Conservation (phyloP, 2,113 vertebrate genomes). For the Nymphicus hollandicus region DNA sequence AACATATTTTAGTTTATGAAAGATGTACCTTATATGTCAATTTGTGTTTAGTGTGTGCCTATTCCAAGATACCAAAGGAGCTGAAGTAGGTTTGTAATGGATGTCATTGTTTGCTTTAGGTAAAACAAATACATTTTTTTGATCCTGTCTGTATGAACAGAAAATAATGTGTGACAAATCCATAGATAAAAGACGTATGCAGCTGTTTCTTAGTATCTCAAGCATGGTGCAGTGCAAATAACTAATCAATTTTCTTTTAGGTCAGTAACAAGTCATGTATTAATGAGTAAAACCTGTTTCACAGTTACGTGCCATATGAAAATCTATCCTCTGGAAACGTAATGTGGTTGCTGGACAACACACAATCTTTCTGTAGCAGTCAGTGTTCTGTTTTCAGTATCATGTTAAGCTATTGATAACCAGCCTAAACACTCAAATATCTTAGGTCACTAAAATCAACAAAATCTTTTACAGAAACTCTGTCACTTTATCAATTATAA, state of each 20-base stretch:
- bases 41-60: conserved; percentile 67
- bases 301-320: conserved; percentile 23
- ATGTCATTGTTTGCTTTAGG: conserved; percentile 72
- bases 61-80: conserved; percentile 74
- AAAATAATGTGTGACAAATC: conserved; percentile 50
- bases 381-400: not conserved
- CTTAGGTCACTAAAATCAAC: conserved; percentile 48
- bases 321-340: conserved; percentile 28
- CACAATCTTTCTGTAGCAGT: not conserved
- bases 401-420: conserved; percentile 11
- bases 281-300: conserved; percentile 34
- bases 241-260: conserved; percentile 57
- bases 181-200: conserved; percentile 65
- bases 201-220: conserved; percentile 49
- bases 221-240: conserved; percentile 70
- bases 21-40: conserved; percentile 1
- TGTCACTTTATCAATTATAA: not conserved
- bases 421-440: conserved; percentile 11
- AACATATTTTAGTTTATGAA: not conserved
- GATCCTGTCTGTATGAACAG: conserved; percentile 6
- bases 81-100: conserved; percentile 68
- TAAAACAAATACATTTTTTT: conserved; percentile 72
- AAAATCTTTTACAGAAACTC: not conserved
- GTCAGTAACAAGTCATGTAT: conserved; percentile 33
- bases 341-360: conserved; percentile 74